phyloP scores from a whole-genome alignment of 2,113 vertebrate genomes.

The Nematolebias whitei region DNA sequence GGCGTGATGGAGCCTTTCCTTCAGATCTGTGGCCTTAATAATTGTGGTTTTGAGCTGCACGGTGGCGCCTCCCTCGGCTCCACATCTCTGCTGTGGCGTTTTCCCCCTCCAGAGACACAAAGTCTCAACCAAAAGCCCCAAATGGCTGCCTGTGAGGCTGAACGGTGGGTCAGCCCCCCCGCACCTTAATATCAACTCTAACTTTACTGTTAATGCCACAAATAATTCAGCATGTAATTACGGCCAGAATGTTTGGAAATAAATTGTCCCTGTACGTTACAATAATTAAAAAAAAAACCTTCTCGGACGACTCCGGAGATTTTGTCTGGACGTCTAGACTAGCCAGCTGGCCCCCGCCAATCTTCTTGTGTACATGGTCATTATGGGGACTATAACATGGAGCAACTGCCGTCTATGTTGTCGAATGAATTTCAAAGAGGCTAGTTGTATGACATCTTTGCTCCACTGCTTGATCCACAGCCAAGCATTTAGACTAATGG shows the following conservation, averaged over 20 bases:
- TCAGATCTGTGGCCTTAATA: conserved; percentile 45
- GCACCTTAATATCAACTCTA: conserved; percentile 44
- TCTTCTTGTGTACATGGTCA: conserved; percentile 56
- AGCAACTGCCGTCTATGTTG: conserved; percentile 53
- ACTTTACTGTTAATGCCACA: conserved; percentile 52
- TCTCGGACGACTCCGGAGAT: conserved; percentile 10
- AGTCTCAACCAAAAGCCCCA: conserved; percentile 75
- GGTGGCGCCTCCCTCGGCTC: conserved; percentile 47
- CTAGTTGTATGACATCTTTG: conserved; percentile 67
- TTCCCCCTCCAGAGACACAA: conserved; percentile 68
- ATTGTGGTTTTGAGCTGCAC: conserved; percentile 59
- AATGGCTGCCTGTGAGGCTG: conserved; percentile 47
- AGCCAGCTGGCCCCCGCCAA: conserved; percentile 28
- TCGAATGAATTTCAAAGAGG: conserved; percentile 70
- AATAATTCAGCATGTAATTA: conserved; percentile 48
- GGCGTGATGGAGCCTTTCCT: conserved; percentile 42
- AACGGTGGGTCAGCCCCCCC: conserved; percentile 7
- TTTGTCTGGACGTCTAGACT: conserved; percentile 35
- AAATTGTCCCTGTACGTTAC: conserved; percentile 15
- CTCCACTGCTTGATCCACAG: conserved; percentile 57
- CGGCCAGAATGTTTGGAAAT: conserved; percentile 29
- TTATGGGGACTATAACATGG: conserved; percentile 63
- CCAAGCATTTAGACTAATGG: conserved; percentile 75
- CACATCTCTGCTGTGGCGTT: conserved; percentile 32
- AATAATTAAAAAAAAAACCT: conserved; percentile 4